phyloP scores from a whole-genome alignment of 1,140 invertebrate species.

The Laodelphax striatellus region DNA sequence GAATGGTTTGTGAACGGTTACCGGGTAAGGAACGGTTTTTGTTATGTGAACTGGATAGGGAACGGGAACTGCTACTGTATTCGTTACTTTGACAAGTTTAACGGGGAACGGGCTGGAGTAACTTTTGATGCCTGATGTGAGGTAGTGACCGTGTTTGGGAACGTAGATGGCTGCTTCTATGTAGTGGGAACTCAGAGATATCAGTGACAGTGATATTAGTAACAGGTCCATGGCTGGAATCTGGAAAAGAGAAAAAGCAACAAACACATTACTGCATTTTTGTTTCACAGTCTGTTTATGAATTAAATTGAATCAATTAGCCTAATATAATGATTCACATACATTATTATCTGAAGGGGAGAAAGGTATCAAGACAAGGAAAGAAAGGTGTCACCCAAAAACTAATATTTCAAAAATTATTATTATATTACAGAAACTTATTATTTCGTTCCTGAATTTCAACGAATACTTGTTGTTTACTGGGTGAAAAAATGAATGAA shows the following conservation, averaged over 20 bases:
- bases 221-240: neutral
- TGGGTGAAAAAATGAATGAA: no score
- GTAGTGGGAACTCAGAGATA: neutral
- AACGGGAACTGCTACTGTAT: constrained; percentile 11
- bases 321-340: no score
- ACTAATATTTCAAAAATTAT: no score
- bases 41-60: constrained; percentile 7
- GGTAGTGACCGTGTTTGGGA: neutral
- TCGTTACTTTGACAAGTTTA: constrained; percentile 10
- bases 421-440: no score
- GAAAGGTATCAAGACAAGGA: no score
- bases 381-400: no score
- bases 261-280: no score
- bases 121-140: neutral
- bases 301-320: no score
- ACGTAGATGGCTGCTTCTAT: neutral
- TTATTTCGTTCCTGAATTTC: no score
- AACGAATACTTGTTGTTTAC: no score
- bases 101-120: neutral
- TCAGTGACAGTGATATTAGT: neutral
- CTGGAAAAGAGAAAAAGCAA: neutral
- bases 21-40: constrained; percentile 2
- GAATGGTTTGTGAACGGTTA: constrained; percentile 9
- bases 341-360: no score
- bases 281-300: no score